These are phyloP conservation scores for Limanda limanda DNA, from an alignment of 2,113 vertebrate species.

Conservation along the genomic window DNA sequence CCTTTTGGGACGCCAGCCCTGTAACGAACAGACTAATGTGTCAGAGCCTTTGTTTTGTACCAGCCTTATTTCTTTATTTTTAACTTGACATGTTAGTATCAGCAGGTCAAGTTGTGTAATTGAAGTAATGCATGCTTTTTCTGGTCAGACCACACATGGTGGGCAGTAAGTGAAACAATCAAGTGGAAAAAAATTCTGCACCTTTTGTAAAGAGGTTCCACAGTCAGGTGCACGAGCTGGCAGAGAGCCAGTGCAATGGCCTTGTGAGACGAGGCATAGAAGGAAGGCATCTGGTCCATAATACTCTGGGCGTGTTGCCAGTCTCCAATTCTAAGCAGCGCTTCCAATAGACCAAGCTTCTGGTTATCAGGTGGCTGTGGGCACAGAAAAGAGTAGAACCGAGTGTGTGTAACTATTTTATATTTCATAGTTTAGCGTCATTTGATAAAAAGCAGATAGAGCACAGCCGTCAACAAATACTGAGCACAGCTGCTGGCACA, in stretches of 20 bases:
- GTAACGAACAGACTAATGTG: constrained; percentile 38
- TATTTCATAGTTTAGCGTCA: not conserved
- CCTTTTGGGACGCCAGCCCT: constrained; percentile 96
- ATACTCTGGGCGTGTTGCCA: constrained; percentile 97
- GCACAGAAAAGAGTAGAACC: constrained; percentile 21
- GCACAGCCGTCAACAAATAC: not conserved
- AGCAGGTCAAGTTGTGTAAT: not conserved
- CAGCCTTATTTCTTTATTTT: not conserved
- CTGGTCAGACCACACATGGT: not conserved
- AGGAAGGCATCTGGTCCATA: constrained; percentile 98
- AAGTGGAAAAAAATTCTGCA: constrained; percentile 56
- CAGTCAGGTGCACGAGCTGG: constrained; percentile 93
- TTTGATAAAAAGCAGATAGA: not conserved
- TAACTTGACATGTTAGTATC: not conserved
- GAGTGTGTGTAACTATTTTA: not conserved
- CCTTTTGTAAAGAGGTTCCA: constrained; percentile 97
- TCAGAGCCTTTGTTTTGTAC: not conserved
- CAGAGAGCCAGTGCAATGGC: constrained; percentile 94
- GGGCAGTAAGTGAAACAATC: constrained; percentile 28
- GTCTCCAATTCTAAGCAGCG: constrained; percentile 94
- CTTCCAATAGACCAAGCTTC: constrained; percentile 96
- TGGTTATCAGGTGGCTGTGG: constrained; percentile 95
- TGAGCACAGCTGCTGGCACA: not conserved
- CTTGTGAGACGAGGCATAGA: constrained; percentile 95
- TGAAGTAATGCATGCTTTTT: not conserved